Base-by-base conservation (phyloP, 2,888 invertebrate species). In the Spodoptera picta region DNA sequence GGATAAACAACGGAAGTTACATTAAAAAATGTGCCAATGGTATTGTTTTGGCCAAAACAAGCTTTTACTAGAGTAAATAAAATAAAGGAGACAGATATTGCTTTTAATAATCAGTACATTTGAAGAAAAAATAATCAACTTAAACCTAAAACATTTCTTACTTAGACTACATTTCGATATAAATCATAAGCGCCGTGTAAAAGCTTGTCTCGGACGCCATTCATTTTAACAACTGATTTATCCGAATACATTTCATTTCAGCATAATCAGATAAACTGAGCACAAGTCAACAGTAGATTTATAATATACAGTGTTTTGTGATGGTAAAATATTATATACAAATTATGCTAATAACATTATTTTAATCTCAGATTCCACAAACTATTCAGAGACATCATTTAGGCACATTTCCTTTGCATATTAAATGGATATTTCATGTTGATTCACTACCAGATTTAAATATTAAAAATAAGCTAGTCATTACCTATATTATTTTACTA, bases 371-470 rank as follows among this genome's bases (percentile, higher is more conserved):
- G 19, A 49, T 53, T 57, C 24, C 14, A 45, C 58, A 58, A 46
- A 65, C 48, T 53, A 57, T 43, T 70, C 24, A 27, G 53, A 54
- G 64, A 50, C 46, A 46, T 63, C 12, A 54, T 50, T 65, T 72
- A 68, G 66, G 72, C 72, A 68, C 72, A 65, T 58, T 49, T 51
- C 50, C 14, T 23, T 55, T 57, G 12, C 48, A 56, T 45, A 64
- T 54, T 7, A 46, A 64, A 54, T 70, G 36, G 27, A 50, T 55
- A 54, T 65, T 43, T 64, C 27, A 14, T 64, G 45, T 46, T 45
- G 54, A 54, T 54, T 42, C 9, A 48, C 10, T 61, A 51, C 6
- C 27, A 36, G 11, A 31, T 42, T 42, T 57, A 12, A 11, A 24
- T 19, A 19, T 12, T 12, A 12, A 24, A 47, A 10, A 46, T 19